Evolutionary conservation across 2,888 invertebrate genomes (phyloP).

Genomic region (Thymelicus sylvestris): DNA sequence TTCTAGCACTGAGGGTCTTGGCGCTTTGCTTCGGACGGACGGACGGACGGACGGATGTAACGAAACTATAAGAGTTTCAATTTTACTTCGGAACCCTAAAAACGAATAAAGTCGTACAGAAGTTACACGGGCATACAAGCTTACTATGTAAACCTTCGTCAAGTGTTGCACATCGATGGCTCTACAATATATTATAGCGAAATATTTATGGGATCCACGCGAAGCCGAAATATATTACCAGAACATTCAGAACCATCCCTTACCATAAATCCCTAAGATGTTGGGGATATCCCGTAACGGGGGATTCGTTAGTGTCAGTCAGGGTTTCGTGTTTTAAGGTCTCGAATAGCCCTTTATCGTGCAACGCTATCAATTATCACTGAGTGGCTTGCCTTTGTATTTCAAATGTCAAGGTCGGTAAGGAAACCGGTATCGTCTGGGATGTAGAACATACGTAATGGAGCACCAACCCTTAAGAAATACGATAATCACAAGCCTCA

Average conservation of each 20-base stretch:
- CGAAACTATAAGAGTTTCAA: too few species aligned
- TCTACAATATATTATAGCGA: neutral
- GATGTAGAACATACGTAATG: neutral
- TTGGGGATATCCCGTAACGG: conserved; percentile 8
- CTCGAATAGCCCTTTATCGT: conserved; percentile 18
- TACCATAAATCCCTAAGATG: conserved; percentile 2
- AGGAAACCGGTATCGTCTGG: neutral
- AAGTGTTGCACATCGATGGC: too few species aligned
- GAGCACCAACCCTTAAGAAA: neutral
- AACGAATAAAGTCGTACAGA: too few species aligned
- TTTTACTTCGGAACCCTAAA: too few species aligned
- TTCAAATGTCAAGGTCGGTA: conserved; percentile 38
- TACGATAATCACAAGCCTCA: conserved; percentile 4
- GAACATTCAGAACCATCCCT: neutral
- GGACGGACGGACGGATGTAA: too few species aligned
- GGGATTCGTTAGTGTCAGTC: conserved; percentile 23
- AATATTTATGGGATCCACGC: neutral
- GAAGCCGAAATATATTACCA: neutral
- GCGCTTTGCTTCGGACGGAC: too few species aligned
- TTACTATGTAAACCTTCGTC: too few species aligned
- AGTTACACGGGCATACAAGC: too few species aligned
- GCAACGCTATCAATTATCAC: conserved; percentile 24
- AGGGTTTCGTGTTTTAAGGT: conserved; percentile 7
- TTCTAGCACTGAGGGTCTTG: too few species aligned
- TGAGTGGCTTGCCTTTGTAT: conserved; percentile 30